A percentile compares a stretch with the other conserved stretches of the same genome.
Evolutionary conservation across 1,140 invertebrate genomes (phyloP).

Genomic region (Meteorus sp.): DNA sequence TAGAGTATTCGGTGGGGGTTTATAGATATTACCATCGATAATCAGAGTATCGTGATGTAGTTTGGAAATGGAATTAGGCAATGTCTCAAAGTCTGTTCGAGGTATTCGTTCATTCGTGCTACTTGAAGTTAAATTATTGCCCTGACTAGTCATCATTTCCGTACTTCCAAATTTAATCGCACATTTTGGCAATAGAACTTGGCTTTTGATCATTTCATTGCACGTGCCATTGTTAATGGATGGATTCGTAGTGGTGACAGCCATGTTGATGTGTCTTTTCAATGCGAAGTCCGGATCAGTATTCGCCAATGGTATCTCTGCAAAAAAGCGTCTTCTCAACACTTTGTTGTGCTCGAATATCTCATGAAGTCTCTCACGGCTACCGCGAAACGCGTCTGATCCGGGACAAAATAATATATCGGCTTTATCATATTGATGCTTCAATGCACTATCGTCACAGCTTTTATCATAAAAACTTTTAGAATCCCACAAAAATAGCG

Average conservation of each 20-base stretch:
- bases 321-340: constrained; percentile 51
- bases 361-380: constrained; percentile 51
- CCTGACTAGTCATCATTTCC: constrained; percentile 54
- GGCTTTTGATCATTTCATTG: constrained; percentile 16
- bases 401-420: constrained; percentile 23
- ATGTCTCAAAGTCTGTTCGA: constrained; percentile 39
- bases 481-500: neutral
- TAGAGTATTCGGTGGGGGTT: neutral
- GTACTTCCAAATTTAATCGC: constrained; percentile 51
- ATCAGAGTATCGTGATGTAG: neutral
- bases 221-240: neutral
- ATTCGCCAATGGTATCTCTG: constrained; percentile 32
- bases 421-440: neutral
- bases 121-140: constrained; percentile 51
- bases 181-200: constrained; percentile 23
- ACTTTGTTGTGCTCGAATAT: constrained; percentile 55
- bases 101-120: constrained; percentile 48
- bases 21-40: neutral
- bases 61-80: constrained; percentile 32
- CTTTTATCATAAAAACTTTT: constrained; percentile 1
- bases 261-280: no score
- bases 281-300: neutral
- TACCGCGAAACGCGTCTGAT: constrained; percentile 38
- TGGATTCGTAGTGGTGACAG: no score
- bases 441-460: neutral